Conservation (phyloP, 2,113 vertebrate species). For the Aegithalos caudatus region DNA sequence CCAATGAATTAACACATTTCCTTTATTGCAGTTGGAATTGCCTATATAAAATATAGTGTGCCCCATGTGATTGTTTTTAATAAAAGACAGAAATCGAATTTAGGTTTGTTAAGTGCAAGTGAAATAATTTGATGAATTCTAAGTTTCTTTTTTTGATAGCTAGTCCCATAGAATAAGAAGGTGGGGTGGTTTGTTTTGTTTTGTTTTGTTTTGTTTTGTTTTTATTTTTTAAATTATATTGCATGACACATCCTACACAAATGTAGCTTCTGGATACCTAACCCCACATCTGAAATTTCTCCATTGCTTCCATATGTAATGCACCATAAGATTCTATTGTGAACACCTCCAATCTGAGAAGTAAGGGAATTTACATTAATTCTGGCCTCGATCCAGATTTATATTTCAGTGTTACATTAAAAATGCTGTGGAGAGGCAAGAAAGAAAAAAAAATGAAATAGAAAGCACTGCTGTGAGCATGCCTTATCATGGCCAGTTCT, state of each 20-base stretch:
- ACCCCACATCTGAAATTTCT: not conserved
- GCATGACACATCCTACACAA: not conserved
- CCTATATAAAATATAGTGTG: constrained; percentile 58
- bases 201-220: not conserved
- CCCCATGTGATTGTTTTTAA: constrained; percentile 49
- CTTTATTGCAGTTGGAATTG: constrained; percentile 52
- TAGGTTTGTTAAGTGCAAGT: not conserved
- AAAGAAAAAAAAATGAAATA: not conserved
- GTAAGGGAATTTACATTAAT: not conserved
- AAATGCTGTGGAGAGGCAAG: not conserved
- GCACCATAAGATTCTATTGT: not conserved
- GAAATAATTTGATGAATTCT: not conserved
- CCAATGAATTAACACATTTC: not conserved
- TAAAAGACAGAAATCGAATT: constrained; percentile 27
- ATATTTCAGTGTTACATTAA: not conserved
- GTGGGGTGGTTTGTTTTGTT: not conserved
- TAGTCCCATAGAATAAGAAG: not conserved
- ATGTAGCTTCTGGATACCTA: not conserved
- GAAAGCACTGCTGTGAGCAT: not conserved
- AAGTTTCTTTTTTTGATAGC: not conserved
- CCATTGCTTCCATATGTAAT: not conserved
- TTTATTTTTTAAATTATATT: not conserved
- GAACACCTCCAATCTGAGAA: not conserved
- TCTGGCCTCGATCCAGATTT: not conserved
- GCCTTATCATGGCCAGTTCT: not conserved